Conservation (phyloP, 35 echinoderm and acorn worm species). For the Lytechinus pictus region DNA sequence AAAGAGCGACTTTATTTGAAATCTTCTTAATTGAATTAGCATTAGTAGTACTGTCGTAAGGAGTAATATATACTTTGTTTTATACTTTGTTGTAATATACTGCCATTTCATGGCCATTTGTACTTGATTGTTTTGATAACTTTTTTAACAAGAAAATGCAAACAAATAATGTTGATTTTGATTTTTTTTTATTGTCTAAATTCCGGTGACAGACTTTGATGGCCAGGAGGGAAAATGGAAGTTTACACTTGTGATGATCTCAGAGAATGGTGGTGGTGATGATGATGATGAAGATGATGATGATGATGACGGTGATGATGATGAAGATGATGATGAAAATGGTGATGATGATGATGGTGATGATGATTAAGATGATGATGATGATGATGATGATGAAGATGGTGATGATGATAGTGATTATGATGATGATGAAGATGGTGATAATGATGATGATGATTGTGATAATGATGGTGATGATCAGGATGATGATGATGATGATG, state of each 20-base stretch:
- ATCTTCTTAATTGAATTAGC: not conserved
- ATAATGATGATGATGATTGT: not conserved
- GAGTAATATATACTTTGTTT: not conserved
- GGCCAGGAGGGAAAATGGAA: too few species aligned
- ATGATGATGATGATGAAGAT: not conserved
- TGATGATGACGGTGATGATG: not conserved
- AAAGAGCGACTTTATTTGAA: not conserved
- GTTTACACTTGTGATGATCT: not conserved
- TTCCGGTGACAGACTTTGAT: too few species aligned
- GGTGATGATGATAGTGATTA: not conserved
- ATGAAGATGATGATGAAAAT: not conserved
- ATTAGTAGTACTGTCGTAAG: not conserved
- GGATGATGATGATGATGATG: too few species aligned
- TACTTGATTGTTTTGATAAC: slow-evolving; percentile 20
- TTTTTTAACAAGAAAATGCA: slow-evolving; percentile 4
- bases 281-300: not conserved
- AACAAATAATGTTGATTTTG: not conserved
- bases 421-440: not conserved
- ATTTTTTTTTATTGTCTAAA: not conserved
- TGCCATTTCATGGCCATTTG: not conserved
- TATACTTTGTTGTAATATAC: not conserved
- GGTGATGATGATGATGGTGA: not conserved
- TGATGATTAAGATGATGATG: not conserved
- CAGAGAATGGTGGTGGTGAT: not conserved
- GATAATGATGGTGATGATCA: not conserved